Evolutionary conservation across 2,888 invertebrate genomes (phyloP).

Genomic region (Melipona bicolor): DNA sequence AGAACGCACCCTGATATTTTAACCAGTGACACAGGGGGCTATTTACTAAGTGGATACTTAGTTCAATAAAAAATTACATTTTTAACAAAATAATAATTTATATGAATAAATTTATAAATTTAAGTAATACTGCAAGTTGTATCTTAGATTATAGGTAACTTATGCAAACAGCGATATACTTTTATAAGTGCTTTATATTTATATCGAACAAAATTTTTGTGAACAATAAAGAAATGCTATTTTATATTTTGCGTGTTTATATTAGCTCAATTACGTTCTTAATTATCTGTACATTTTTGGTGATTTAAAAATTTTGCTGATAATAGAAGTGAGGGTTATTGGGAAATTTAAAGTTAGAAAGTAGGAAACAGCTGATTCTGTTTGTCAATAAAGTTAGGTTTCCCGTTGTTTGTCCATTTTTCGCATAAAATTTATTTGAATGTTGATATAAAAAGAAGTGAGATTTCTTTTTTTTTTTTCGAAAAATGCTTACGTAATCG

Average conservation of each 20-base stretch:
- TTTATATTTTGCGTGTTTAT: neutral
- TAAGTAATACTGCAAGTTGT: no score
- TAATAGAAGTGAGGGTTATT: neutral
- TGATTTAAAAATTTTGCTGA: neutral
- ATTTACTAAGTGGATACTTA: slow-evolving; percentile 90
- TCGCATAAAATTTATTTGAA: neutral
- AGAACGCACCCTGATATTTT: slow-evolving; percentile 97
- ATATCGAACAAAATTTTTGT: neutral
- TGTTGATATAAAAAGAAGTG: neutral
- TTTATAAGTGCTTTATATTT: slow-evolving; percentile 16
- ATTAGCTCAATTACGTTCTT: neutral
- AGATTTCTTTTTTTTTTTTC: neutral
- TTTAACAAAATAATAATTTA: no score
- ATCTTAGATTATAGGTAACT: neutral
- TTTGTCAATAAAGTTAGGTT: neutral
- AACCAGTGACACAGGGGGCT: slow-evolving; percentile 96
- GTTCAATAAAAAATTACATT: slow-evolving; percentile 58
- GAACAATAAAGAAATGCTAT: slow-evolving; percentile 21
- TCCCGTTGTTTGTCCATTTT: neutral
- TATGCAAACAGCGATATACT: neutral
- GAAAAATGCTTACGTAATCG: slow-evolving; percentile 2
- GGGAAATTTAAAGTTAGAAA: no score
- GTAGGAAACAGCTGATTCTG: slow-evolving; percentile 24
- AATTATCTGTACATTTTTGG: neutral
- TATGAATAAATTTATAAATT: no score